A percentile compares a stretch with the other conserved stretches of the same genome.
Evolutionary conservation across 2,113 vertebrate species (phyloP).

Genomic region (Carettochelys insculpta): DNA sequence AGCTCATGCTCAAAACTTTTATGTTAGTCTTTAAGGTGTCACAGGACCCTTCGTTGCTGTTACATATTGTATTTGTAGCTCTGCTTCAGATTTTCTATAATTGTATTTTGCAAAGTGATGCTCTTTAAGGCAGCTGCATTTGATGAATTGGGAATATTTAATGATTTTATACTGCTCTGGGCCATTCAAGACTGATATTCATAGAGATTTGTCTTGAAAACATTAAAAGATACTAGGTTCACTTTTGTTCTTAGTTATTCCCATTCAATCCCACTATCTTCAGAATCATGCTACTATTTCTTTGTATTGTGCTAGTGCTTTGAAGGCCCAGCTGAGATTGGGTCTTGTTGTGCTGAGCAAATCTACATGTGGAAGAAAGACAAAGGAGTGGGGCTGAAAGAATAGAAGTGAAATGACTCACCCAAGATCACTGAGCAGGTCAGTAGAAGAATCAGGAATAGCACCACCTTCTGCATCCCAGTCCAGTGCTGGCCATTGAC

Average conservation of each 20-base stretch:
- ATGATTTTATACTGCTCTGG: not conserved
- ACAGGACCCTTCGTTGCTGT: no score
- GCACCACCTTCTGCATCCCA: not conserved
- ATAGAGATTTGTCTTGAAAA: not conserved
- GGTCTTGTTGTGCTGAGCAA: not conserved
- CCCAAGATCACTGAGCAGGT: not conserved
- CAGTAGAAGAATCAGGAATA: not conserved
- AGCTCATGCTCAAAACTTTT: no score
- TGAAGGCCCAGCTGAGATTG: not conserved
- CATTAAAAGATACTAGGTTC: not conserved
- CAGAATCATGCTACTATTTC: not conserved
- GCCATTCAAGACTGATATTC: not conserved
- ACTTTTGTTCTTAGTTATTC: not conserved
- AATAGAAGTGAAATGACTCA: not conserved
- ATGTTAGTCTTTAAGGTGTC: no score
- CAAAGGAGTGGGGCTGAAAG: not conserved
- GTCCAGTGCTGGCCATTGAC: not conserved
- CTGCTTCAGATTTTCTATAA: not conserved
- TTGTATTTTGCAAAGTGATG: not conserved
- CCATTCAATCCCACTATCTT: not conserved
- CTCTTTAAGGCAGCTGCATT: not conserved
- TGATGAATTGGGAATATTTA: not conserved
- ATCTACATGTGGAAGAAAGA: not conserved
- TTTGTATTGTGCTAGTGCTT: not conserved
- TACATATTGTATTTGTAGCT: not conserved